Conservation (phyloP, 92 coral and sea anemone genomes). For the Diadumene lineata region DNA sequence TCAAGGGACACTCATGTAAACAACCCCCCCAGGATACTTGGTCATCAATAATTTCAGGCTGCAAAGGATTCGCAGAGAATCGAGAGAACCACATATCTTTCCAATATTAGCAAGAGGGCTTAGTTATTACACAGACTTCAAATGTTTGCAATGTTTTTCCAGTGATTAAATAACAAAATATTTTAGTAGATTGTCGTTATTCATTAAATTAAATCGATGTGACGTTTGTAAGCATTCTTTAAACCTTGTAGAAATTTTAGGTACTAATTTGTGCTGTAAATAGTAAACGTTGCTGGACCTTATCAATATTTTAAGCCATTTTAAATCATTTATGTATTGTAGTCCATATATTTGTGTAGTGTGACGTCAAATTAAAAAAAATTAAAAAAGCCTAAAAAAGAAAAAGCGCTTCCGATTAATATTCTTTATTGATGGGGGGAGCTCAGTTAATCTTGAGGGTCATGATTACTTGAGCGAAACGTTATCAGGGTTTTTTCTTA, state of each 20-base stretch:
- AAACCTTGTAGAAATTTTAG: slow-evolving; percentile 16
- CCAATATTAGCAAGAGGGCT: no score
- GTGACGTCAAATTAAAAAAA: slow-evolving; percentile 17
- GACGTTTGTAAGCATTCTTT: slow-evolving; percentile 11
- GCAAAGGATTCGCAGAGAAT: no score
- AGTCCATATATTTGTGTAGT: slow-evolving; percentile 13
- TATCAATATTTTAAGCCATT: not conserved
- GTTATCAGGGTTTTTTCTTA: no score
- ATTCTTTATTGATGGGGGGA: no score
- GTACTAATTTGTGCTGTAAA: slow-evolving; percentile 18
- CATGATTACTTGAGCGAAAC: no score
- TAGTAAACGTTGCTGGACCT: slow-evolving; percentile 5
- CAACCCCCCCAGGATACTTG: no score
- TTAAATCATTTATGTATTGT: slow-evolving; percentile 9
- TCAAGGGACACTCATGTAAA: no score
- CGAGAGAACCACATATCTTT: no score
- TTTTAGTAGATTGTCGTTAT: not conserved
- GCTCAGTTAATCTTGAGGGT: no score
- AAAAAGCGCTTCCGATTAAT: no score
- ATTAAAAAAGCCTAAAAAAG: slow-evolving; percentile 7
- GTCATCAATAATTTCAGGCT: no score
- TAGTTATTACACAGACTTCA: no score
- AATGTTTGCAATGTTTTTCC: not conserved
- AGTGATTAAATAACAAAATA: not conserved
- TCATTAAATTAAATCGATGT: slow-evolving; percentile 13